Evolutionary conservation across 2,888 invertebrate species (phyloP), one percentile per base, ranked within the genome.

Genomic region (Pardosa pseudoannulata): DNA sequence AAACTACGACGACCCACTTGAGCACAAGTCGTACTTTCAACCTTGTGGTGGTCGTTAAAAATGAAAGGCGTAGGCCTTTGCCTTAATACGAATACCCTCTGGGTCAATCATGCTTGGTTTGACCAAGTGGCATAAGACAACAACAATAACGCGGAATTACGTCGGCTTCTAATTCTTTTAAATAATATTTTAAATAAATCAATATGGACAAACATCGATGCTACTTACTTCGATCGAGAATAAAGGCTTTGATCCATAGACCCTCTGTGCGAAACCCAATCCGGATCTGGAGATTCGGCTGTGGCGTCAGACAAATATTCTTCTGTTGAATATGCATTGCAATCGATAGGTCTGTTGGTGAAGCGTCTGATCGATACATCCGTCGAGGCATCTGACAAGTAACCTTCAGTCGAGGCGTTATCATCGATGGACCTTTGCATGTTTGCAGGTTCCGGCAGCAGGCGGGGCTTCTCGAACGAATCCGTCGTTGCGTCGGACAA

Each of bases 401-500:
- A 83, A 0, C 83, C 83, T 71, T 83, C 83, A 0, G 83, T 83
- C 13, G 83, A 83, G 13, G 78, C 78, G 39, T 72, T 67, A 19
- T 83, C 83, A 23, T 83, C 83, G 28, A 23, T 28, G 0, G 41
- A 36, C 9, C 64, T 46, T 27, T 68, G 50, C 13, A 67, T 13
- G 28, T 32, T 74, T 3, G 62, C 19, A 27, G 64, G 64, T 7
- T 70, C 41, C 0, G 71, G 64, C 0, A 46, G 3, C 16, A 65
- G 41, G n/a, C 65, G 78, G 3, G 78, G 72, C 27, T 78, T 78
- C 9, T 88, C 88, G n/a, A 83, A 75, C 19, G 88, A 88, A 65
- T 88, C 89, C 0, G 79, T 78, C 1, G 85, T 88, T 0, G 85
- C 78, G 41, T 88, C 85, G 0, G 88, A 86, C 7, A 86, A 16